Conservation (phyloP, 1,140 invertebrate genomes). For the Heliconius eleuchia region DNA sequence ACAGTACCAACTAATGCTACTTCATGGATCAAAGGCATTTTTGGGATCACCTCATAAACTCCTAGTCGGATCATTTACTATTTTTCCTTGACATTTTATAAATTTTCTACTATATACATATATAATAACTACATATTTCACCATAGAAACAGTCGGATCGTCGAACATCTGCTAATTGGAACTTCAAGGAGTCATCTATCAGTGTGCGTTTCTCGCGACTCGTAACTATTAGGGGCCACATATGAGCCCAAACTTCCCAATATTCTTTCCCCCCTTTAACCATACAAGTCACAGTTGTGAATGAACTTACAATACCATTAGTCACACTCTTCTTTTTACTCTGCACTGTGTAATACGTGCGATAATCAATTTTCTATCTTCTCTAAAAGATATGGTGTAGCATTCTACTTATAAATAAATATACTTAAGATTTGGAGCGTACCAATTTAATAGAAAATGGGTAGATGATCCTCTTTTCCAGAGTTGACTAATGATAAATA, state of each 20-base stretch:
- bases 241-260: constrained; percentile 54
- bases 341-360: not conserved
- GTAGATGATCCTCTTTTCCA: not conserved
- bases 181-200: constrained; percentile 49
- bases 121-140: not conserved
- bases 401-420: too few relatives aligned
- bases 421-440: too few relatives aligned
- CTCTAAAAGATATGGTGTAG: too few relatives aligned
- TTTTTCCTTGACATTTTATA: too few relatives aligned
- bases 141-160: not conserved
- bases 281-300: constrained; percentile 50
- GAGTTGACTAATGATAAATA: too few relatives aligned
- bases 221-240: constrained; percentile 49
- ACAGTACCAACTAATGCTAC: too few relatives aligned
- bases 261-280: constrained; percentile 47
- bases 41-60: too few relatives aligned
- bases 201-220: constrained; percentile 38
- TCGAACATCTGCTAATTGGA: constrained; percentile 53
- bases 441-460: not conserved
- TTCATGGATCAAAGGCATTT: too few relatives aligned
- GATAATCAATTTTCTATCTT: not conserved
- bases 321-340: not conserved
- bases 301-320: constrained; percentile 37
- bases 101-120: not conserved
- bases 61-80: too few relatives aligned